Percentiles rank a stretch among this genome's conserved stretches.
Evolutionary conservation across 2,113 vertebrate species (phyloP).

Genomic region (Isurus oxyrinchus): DNA sequence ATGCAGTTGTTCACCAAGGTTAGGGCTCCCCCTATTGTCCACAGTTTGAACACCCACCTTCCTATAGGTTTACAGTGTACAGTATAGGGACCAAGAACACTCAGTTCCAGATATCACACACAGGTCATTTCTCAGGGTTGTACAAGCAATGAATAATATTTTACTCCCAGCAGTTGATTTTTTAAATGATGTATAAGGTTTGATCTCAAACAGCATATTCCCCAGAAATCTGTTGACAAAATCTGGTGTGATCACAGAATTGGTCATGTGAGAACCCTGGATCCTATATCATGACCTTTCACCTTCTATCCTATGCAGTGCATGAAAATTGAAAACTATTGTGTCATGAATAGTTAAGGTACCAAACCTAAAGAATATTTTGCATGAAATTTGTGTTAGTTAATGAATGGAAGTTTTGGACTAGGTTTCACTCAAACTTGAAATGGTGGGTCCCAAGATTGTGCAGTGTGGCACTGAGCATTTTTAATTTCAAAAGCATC

Average conservation of each 20-base stretch:
- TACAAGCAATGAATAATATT: background rate
- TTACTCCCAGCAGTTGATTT: background rate
- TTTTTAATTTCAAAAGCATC: background rate
- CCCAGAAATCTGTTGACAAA: background rate
- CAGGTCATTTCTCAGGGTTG: background rate
- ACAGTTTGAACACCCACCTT: background rate
- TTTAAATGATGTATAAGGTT: background rate
- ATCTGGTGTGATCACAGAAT: background rate
- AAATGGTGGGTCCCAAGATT: background rate
- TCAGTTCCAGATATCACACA: background rate
- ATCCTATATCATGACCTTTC: background rate
- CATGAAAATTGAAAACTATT: background rate
- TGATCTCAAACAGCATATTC: background rate
- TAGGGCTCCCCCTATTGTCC: conserved; percentile 17
- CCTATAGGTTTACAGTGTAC: background rate
- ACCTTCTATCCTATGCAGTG: background rate
- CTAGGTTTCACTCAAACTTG: background rate
- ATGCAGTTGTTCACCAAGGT: background rate
- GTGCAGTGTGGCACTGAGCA: background rate
- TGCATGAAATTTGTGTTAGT: background rate
- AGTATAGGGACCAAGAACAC: background rate
- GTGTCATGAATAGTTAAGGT: background rate
- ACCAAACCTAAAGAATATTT: background rate
- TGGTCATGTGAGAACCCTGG: background rate
- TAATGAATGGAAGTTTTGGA: background rate